Percentiles rank a stretch among this genome's conserved stretches.
Evolutionary conservation across 2,113 vertebrate species (phyloP).

Genomic region (Protobothrops flavoviridis): DNA sequence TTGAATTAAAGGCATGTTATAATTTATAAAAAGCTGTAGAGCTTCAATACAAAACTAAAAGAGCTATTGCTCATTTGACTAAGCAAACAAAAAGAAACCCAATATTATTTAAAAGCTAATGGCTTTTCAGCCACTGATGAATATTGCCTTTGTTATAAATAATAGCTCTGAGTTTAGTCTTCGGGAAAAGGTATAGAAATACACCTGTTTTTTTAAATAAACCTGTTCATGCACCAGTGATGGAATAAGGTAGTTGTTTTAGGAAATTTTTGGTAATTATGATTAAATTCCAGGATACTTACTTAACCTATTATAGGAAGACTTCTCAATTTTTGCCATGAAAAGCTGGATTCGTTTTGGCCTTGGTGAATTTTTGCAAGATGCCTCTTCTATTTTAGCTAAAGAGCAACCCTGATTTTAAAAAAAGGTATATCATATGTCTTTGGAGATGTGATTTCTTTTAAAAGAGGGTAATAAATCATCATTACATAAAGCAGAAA

Average conservation of each 20-base stretch:
- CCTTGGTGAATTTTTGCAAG: constrained; percentile 17
- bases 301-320: constrained; percentile 5
- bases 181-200: not conserved
- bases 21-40: not conserved
- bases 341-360: constrained; percentile 21
- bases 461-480: constrained; percentile 56
- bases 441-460: constrained; percentile 43
- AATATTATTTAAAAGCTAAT: constrained; percentile 2
- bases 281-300: constrained; percentile 38
- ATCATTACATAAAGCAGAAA: constrained; percentile 49
- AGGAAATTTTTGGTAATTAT: not conserved
- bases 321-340: constrained; percentile 15
- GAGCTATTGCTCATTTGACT: not conserved
- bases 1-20: not conserved
- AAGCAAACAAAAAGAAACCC: constrained; percentile 5
- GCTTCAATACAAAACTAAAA: not conserved
- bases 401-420: constrained; percentile 12
- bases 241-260: not conserved
- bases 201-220: not conserved
- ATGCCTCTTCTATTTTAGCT: constrained; percentile 18
- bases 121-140: not conserved
- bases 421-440: constrained; percentile 30
- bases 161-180: not conserved
- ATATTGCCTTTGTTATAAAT: constrained; percentile 4
- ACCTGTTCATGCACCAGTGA: not conserved